These are phyloP conservation scores for Pseudorhombus dupliciocellatus DNA, from an alignment of 2,113 vertebrate species.

Conservation along the genomic window DNA sequence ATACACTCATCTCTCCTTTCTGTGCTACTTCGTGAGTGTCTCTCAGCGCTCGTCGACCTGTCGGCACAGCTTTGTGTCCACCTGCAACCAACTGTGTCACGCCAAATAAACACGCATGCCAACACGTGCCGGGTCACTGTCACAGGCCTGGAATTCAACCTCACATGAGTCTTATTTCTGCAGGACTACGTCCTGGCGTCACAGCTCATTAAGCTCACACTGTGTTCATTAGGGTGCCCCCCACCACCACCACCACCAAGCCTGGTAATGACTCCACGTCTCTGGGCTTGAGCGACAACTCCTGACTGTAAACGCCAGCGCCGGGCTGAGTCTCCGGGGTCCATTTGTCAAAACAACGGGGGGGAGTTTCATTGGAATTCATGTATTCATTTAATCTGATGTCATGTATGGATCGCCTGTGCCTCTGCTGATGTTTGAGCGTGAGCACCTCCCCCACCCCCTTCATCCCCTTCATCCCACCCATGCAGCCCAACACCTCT, in stretches of 20 bases:
- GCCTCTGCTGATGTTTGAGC: constrained; percentile 38
- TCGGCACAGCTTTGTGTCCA: constrained; percentile 17
- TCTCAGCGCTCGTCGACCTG: constrained; percentile 42
- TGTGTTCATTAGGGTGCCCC: not conserved
- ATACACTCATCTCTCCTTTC: constrained; percentile 66
- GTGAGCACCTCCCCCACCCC: constrained; percentile 5
- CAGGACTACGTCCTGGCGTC: not conserved
- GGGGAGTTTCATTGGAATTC: constrained; percentile 72
- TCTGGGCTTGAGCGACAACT: not conserved
- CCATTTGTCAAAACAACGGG: constrained; percentile 58
- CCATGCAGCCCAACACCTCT: not conserved
- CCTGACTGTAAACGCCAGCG: constrained; percentile 16
- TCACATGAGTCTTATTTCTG: not conserved
- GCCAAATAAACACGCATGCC: constrained; percentile 54
- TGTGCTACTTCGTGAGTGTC: constrained; percentile 60
- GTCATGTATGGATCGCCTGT: constrained; percentile 77
- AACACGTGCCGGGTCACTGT: constrained; percentile 45
- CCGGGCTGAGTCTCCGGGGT: constrained; percentile 15
- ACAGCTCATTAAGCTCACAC: constrained; percentile 8
- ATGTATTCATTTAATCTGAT: constrained; percentile 83
- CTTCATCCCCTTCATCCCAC: not conserved
- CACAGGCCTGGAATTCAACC: constrained; percentile 1
- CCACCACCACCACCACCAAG: not conserved
- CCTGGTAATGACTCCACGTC: not conserved
- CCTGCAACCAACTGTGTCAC: constrained; percentile 46